Evolutionary conservation across 2,797 vertebrate species (phyloP), one percentile per base, ranked within the genome.

Genomic region (Lerista edwardsae): DNA sequence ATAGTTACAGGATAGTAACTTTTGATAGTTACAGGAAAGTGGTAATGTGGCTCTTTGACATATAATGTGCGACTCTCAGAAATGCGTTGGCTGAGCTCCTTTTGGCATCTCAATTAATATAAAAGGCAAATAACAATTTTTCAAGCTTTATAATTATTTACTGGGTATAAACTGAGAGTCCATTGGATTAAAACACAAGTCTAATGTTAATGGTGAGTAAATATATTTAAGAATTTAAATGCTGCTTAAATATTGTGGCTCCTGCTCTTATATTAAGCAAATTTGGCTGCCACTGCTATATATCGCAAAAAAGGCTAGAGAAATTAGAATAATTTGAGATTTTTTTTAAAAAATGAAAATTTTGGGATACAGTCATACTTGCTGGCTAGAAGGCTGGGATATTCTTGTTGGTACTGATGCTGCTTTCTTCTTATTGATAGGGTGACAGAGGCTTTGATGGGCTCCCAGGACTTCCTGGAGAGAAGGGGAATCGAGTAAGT

Each of bases 381-480:
- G 36, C 19, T 59, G n/a, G n/a, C 29, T 12, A 3, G 17, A 75
- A 80, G 39, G n/a, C 5, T 23, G 64, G 27, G 39, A 34, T 29
- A 2, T 71, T 3, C 4, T 51, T 39, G 39, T 72, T 69, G 19
- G 10, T 61, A 19, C 34, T 71, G 31, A 69, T 2, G 0, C 80
- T 29, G 6, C 2, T 90, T 79, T 83, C 1, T 0, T 76, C 75
- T 75, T 62, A 29, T 92, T 90, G 84, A 57, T 92, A 99, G 98
- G 98, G 98, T 51, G 98, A 98, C 87, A 95, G 97, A 79, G 98
- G 98, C 76, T 99, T 98, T 88, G 97, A 98, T 36, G 98, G 98
- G 84, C 95, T 98, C 76, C 97, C 97, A 10, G 98, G 98, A 92
- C 96, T 98, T 90, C 97, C 97, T 29, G 98, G 98, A 84, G 95